phyloP scores from a whole-genome alignment of 2,113 vertebrate species.

The Psephotus haematonotus region DNA sequence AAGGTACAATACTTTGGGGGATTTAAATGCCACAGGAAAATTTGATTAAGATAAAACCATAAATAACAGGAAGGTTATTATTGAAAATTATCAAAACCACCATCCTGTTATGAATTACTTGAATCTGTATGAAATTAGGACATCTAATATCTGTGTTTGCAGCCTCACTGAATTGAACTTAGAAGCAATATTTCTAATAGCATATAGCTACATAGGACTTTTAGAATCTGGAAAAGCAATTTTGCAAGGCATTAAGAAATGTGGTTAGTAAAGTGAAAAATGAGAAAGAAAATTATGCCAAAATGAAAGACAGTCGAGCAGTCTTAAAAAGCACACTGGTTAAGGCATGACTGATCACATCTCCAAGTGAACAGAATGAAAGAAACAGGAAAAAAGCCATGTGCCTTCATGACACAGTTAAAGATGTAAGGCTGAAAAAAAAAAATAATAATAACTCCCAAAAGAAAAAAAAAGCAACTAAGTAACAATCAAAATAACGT shows the following conservation, averaged over 20 bases:
- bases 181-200: not conserved
- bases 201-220: not conserved
- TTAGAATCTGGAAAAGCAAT: not conserved
- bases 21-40: not conserved
- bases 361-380: conserved; percentile 18
- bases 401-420: not conserved
- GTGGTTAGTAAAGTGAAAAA: not conserved
- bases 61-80: not conserved
- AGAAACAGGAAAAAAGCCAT: not conserved
- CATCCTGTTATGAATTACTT: not conserved
- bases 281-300: not conserved
- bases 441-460: not conserved
- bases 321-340: not conserved
- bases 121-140: not conserved
- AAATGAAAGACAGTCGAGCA: not conserved
- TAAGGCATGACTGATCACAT: conserved; percentile 32
- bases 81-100: not conserved
- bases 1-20: not conserved
- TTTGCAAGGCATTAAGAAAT: not conserved
- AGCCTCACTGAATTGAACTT: not conserved
- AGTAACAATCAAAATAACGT: not conserved
- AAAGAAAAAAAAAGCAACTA: not conserved
- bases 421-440: conserved; percentile 5
- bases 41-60: not conserved
- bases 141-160: not conserved